phyloP scores from a whole-genome alignment of 1,140 invertebrate species.

The Cyclargus thomasi region DNA sequence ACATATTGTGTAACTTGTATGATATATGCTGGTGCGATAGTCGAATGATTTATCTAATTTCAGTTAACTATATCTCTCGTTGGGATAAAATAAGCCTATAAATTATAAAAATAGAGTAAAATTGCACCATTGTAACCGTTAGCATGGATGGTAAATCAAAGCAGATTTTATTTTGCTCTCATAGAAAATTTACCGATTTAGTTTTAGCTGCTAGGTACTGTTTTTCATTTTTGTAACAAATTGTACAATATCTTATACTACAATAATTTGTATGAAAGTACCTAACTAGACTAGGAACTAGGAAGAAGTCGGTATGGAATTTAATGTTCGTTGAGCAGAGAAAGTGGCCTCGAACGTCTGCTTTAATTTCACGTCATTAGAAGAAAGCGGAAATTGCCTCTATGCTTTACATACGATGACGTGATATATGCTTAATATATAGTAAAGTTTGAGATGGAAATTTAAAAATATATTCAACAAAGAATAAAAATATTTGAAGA shows the following conservation, averaged over 20 bases:
- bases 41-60: background rate
- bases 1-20: background rate
- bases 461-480: background rate
- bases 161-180: background rate
- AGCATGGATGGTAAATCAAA: background rate
- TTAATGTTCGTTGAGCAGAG: too few relatives aligned
- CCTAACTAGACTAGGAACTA: too few relatives aligned
- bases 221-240: too few relatives aligned
- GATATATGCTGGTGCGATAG: background rate
- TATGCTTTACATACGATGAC: background rate
- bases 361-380: background rate
- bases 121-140: constrained; percentile 14
- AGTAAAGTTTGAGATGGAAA: background rate
- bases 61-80: background rate
- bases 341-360: background rate
- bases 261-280: too few relatives aligned
- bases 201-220: background rate
- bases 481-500: background rate
- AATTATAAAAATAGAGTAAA: constrained; percentile 4
- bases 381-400: background rate
- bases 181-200: background rate
- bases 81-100: constrained; percentile 5
- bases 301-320: too few relatives aligned
- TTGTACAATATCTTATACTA: too few relatives aligned
- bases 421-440: background rate